A percentile compares a stretch with the other conserved stretches of the same genome.
Conservation (phyloP, 2,888 invertebrate genomes). For the Lycophotia porphyrea region DNA sequence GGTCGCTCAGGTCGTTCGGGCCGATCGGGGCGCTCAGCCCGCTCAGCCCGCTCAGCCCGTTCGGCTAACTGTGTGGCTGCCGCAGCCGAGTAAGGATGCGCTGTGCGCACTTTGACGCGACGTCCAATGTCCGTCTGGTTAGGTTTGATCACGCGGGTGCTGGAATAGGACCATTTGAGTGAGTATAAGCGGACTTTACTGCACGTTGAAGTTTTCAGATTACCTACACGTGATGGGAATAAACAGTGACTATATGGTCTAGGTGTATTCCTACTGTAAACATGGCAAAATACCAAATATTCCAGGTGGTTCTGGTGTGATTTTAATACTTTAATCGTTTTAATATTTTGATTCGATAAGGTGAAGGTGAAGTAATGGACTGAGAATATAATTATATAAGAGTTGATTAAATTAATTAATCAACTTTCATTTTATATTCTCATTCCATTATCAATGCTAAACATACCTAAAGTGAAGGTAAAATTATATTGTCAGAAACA, state of each 20-base stretch:
- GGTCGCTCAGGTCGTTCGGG: slow-evolving; percentile 74
- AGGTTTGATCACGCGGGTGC: slow-evolving; percentile 98
- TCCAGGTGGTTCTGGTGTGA: background rate
- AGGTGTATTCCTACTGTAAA: slow-evolving; percentile 5
- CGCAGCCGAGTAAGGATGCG: slow-evolving; percentile 83
- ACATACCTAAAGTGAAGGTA: background rate
- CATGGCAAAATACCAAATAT: background rate
- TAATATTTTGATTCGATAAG: slow-evolving; percentile 4
- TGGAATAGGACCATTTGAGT: slow-evolving; percentile 82
- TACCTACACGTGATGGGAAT: slow-evolving; percentile 3
- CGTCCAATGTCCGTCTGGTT: slow-evolving; percentile 97
- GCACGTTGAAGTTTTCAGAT: slow-evolving; percentile 6
- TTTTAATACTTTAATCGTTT: slow-evolving; percentile 2
- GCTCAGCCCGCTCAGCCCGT: slow-evolving; percentile 73
- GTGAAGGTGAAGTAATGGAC: no score
- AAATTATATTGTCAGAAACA: background rate
- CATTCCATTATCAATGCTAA: slow-evolving; percentile 3
- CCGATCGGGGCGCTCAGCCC: slow-evolving; percentile 68
- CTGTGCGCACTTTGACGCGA: slow-evolving; percentile 94
- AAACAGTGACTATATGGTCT: slow-evolving; percentile 4
- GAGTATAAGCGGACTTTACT: slow-evolving; percentile 51
- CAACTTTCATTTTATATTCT: slow-evolving; percentile 15
- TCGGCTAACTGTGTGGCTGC: slow-evolving; percentile 78
- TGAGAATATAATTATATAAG: no score
- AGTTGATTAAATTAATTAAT: no score